phyloP scores from a whole-genome alignment of 2,888 invertebrate genomes.

The Drosophila fungiperda region DNA sequence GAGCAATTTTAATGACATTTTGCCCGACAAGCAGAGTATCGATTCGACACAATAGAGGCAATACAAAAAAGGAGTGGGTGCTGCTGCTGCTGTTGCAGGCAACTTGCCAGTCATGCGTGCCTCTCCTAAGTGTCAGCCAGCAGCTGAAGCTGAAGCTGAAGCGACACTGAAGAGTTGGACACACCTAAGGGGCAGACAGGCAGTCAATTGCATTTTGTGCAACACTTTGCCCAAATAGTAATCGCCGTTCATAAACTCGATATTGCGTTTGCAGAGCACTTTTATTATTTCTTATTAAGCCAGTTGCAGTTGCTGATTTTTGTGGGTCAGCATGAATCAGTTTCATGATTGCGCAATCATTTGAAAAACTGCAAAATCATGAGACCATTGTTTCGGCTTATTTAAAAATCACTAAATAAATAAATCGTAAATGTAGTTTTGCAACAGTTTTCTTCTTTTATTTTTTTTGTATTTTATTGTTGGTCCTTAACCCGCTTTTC shows the following conservation, averaged over 20 bases:
- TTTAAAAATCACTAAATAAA: slow-evolving; percentile 64
- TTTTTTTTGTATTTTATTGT: neutral
- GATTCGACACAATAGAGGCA: slow-evolving; percentile 67
- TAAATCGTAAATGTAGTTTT: slow-evolving; percentile 51
- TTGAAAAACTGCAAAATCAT: slow-evolving; percentile 60
- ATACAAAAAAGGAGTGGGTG: slow-evolving; percentile 36
- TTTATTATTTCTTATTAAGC: slow-evolving; percentile 29
- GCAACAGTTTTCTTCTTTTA: slow-evolving; percentile 41
- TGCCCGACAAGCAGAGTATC: slow-evolving; percentile 64
- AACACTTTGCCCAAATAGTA: slow-evolving; percentile 61
- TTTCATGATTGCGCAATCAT: slow-evolving; percentile 61
- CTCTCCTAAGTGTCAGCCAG: slow-evolving; percentile 46
- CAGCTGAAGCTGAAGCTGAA: slow-evolving; percentile 21
- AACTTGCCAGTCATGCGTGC: slow-evolving; percentile 64
- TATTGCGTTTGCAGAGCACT: slow-evolving; percentile 25
- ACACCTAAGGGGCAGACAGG: slow-evolving; percentile 42
- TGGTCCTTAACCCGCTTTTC: neutral
- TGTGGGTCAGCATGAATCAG: slow-evolving; percentile 71
- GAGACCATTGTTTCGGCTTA: slow-evolving; percentile 34
- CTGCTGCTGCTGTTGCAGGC: slow-evolving; percentile 29
- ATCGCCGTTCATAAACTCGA: slow-evolving; percentile 63
- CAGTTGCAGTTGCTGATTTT: slow-evolving; percentile 37
- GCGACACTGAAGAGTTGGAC: slow-evolving; percentile 43
- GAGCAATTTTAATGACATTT: slow-evolving; percentile 84
- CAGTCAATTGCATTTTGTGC: slow-evolving; percentile 33